Evolutionary conservation across 2,113 vertebrate genomes (phyloP), one percentile per base, ranked within the genome.

Genomic region (Onychostruthus taczanowskii): DNA sequence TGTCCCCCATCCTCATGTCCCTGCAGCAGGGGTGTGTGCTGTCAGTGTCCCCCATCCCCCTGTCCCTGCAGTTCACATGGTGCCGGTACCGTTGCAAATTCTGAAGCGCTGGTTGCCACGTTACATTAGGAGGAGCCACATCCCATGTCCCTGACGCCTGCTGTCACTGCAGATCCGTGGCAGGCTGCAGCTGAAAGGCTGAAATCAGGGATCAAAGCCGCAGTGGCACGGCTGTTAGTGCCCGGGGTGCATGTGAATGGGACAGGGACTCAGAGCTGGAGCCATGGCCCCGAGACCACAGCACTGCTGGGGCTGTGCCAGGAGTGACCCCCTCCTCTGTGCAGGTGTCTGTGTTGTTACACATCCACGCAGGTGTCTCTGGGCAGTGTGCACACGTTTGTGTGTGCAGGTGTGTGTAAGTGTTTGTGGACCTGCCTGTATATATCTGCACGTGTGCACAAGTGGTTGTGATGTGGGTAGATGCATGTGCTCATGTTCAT

Each of bases 191-290:
- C 67, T 80, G 86, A 84, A 69, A 64, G 68, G 84, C 87, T 86
- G 89, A 89, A 94, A 89, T 89, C 7, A 1, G 72, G 63, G 86
- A 73, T 92, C 72, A 84, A 80, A 91, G 91, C 26, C 0, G 0
- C 2, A 4, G 28, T 31, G 74, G 50, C 77, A 53, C 0, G 16
- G 79, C 67, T 85, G 58, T 85, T 53, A 58, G 77, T 15, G 6
- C 52, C 13, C 1, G 8, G 56, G 75, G 28, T 23, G 37, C 35
- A 37, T 2, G 1, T 4, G 18, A 30, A n/a, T 0, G 2, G 50
- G 67, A 4, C 3, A 3, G 73, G 67, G 41, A 19, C 1, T 1
- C 0, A 4, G 56, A 75, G 23, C 53, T 70, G 69, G 41, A 56
- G 50, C 63, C 0, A 2, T 39, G 87, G 76, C 77, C 62, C 37